Percentiles rank a stretch among this genome's conserved stretches.
Conservation (phyloP, 2,797 vertebrate genomes). For the Alfaro cultratus region DNA sequence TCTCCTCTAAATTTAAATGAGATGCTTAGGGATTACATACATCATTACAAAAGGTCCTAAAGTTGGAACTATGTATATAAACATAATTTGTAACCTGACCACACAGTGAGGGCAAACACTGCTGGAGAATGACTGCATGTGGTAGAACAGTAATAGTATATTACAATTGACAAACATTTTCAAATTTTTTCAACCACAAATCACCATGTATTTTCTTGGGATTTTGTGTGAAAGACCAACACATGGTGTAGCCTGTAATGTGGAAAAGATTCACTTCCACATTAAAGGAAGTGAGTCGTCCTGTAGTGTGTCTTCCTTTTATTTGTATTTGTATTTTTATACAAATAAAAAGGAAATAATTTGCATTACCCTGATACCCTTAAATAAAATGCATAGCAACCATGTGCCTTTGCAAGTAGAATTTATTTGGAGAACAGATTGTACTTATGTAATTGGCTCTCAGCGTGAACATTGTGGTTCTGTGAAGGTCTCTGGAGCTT, state of each 20-base stretch:
- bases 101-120: not conserved
- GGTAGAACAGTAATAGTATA: not conserved
- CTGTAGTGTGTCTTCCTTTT: too few species aligned
- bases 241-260: not conserved
- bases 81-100: conserved; percentile 17
- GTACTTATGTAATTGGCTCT: not conserved
- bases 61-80: conserved; percentile 3
- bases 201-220: not conserved
- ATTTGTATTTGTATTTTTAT: too few species aligned
- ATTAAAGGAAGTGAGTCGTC: too few species aligned
- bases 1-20: conserved; percentile 34
- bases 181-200: not conserved
- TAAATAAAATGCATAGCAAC: not conserved
- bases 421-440: not conserved
- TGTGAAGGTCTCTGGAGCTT: not conserved
- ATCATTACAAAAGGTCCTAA: not conserved
- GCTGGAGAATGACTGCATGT: not conserved
- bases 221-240: not conserved
- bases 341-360: not conserved
- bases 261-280: not conserved
- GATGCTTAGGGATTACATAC: conserved; percentile 23
- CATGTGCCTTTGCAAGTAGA: not conserved
- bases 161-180: not conserved
- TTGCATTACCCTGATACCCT: not conserved
- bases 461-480: not conserved